A percentile compares a stretch with the other conserved stretches of the same genome.
phyloP scores from a whole-genome alignment of 2,797 vertebrate species.

The Silurus lanzhouensis region DNA sequence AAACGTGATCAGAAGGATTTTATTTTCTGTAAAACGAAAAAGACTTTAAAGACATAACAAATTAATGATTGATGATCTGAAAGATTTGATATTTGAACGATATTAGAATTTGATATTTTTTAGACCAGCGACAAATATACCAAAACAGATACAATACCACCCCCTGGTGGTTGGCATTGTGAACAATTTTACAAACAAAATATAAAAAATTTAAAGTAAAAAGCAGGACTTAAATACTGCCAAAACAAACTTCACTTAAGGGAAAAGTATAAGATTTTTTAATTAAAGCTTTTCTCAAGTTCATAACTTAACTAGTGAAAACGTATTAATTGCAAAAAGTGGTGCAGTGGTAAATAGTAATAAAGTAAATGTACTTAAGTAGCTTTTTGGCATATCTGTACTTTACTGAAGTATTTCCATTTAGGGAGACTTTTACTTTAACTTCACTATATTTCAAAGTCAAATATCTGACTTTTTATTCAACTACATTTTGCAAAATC shows the following conservation, averaged over 20 bases:
- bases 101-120: background rate
- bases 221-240: background rate
- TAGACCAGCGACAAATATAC: no score
- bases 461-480: no score
- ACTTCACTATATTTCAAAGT: no score
- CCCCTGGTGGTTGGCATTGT: conserved; percentile 39
- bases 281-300: background rate
- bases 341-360: no score
- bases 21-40: background rate
- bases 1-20: background rate
- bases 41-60: background rate
- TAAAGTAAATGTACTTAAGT: no score
- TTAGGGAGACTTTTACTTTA: no score
- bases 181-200: background rate
- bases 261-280: background rate
- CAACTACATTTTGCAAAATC: background rate
- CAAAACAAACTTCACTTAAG: no score
- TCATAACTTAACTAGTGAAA: background rate
- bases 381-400: no score
- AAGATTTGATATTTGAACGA: no score
- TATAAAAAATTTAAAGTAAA: background rate
- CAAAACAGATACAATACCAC: conserved; percentile 21
- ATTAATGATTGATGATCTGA: no score
- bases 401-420: no score
- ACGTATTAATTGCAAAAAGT: no score